Evolutionary conservation across 2,797 vertebrate species (phyloP), one percentile per base, ranked within the genome.

Genomic region (Antrozous pallidus): DNA sequence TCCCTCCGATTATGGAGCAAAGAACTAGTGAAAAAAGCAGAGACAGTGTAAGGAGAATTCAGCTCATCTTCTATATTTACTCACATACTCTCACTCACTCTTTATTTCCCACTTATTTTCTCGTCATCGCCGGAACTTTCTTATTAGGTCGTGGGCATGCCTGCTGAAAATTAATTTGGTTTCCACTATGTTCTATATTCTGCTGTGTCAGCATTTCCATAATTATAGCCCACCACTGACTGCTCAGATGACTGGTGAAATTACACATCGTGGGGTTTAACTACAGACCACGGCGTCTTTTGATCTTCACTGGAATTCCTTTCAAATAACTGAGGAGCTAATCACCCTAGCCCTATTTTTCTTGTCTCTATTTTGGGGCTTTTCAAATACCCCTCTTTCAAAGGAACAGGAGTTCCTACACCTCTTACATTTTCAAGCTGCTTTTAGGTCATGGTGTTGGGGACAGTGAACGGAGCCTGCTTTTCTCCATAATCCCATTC

Each of bases 271-370:
- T 81, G 77, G 31, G 86, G 81, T 81, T 90, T 96, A 96, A 96
- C 79, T 95, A 93, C 38, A 94, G 95, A 80, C 49, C 14, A 28
- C 2, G 7, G 61, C 47, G 79, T 63, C 86, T 96, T 96, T 88
- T 84, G 87, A 97, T 95, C 85, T 96, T 96, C 88, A 77, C 61
- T 92, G 73, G 89, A 96, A 96, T 96, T 94, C 36, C 86, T 91
- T 87, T 36, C 71, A 94, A 97, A 96, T 96, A 96, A 89, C 70
- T 81, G 80, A 93, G 71, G 54, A 93, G 33, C 42, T 87, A 94
- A 96, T 94, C 83, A 84, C 51, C 18, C 45, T 36, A 45, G 31
- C 17, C 73, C 61, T 81, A 0, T 36, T 42, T 74, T 94, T 77
- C 10, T 31, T 81, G 70, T 84, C 54, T 88, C 67, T 63, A 70